A percentile compares a stretch with the other conserved stretches of the same genome.
Conservation (phyloP, 23 tunicate genomes). For the Ascidia mentula region DNA sequence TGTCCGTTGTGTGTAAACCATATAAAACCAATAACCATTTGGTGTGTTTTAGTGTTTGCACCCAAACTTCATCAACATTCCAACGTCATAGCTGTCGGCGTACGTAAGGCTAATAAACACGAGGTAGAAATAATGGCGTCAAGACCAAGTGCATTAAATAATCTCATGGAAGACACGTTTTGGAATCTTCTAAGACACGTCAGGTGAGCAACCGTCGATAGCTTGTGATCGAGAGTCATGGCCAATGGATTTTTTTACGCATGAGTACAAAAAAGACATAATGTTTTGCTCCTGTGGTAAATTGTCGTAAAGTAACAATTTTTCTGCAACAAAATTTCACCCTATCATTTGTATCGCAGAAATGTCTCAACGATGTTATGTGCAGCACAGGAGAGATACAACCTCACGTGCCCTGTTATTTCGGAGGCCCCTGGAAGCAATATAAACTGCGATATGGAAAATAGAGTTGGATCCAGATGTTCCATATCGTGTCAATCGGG, state of each 20-base stretch:
- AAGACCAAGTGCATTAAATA: not conserved
- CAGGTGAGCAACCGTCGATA: not conserved
- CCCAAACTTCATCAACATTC: constrained; percentile 10
- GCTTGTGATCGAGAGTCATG: not conserved
- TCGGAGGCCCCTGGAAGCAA: not conserved
- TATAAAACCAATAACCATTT: not conserved
- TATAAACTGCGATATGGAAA: not conserved
- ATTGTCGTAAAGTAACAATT: not conserved
- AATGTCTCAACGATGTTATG: not conserved
- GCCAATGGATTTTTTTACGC: not conserved
- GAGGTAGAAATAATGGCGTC: constrained; percentile 32
- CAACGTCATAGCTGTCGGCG: constrained; percentile 43
- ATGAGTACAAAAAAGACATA: not conserved
- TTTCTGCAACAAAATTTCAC: not conserved
- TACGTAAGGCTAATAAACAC: constrained; percentile 16
- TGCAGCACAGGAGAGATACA: not conserved
- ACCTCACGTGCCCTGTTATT: not conserved
- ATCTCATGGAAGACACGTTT: not conserved
- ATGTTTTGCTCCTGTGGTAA: no score
- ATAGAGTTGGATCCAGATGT: not conserved
- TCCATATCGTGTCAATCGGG: not conserved
- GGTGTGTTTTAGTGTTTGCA: not conserved
- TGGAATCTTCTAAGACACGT: not conserved
- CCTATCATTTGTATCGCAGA: not conserved
- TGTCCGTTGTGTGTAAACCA: no score